Percentiles rank a stretch among this genome's conserved stretches.
These are phyloP conservation scores for Pseudopipra pipra DNA, from an alignment of 2,113 vertebrate species.

Conservation along the genomic window DNA sequence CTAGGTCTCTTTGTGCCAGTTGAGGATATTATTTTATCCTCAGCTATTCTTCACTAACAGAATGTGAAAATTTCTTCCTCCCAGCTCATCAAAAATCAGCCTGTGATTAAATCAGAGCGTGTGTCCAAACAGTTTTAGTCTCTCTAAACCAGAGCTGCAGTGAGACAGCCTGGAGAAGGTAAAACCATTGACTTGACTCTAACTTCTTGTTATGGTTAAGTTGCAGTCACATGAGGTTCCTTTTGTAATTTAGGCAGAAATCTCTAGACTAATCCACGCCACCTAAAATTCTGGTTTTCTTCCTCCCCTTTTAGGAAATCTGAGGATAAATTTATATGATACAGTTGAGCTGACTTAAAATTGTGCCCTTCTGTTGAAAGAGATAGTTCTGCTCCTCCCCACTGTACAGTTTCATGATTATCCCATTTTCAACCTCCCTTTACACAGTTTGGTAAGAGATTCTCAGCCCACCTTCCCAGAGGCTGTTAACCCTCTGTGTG, in stretches of 20 bases:
- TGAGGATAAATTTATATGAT: neutral
- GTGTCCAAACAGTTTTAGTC: neutral
- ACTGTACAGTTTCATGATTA: neutral
- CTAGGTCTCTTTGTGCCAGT: neutral
- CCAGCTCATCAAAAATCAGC: neutral
- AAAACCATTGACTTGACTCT: neutral
- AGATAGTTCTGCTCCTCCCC: neutral
- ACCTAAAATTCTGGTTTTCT: constrained; percentile 4
- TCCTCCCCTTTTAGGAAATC: neutral
- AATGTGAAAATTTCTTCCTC: neutral
- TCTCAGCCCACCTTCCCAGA: neutral
- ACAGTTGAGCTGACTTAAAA: neutral
- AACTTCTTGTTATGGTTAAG: neutral
- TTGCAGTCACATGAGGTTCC: neutral
- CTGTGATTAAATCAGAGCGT: neutral
- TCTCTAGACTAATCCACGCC: neutral
- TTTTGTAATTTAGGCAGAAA: neutral
- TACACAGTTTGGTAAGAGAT: neutral
- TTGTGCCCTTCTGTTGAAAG: neutral
- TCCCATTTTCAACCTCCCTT: neutral
- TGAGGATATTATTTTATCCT: neutral
- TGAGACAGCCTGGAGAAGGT: neutral
- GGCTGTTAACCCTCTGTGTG: neutral
- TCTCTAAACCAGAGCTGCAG: neutral
- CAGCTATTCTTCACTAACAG: neutral